Conservation (phyloP, 2,888 invertebrate genomes). For the Polia nebulosa region DNA sequence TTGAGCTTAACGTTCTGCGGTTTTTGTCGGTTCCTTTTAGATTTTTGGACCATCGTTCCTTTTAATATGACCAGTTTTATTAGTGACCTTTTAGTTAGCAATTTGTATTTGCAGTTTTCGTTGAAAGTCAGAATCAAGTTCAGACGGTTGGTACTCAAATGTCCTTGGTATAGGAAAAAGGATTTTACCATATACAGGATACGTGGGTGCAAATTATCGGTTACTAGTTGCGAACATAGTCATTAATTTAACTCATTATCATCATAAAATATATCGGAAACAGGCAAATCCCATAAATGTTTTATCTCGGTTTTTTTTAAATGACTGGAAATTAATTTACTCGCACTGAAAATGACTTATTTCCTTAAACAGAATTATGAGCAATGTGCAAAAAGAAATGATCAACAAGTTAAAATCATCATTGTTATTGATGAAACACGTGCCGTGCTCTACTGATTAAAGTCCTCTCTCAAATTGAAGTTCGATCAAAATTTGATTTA, state of each 20-base stretch:
- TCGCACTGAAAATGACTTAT: background rate
- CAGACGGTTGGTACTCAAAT: background rate
- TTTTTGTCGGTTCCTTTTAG: slow-evolving; percentile 60
- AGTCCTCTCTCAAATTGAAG: background rate
- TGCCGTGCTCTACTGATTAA: background rate
- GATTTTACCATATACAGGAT: background rate
- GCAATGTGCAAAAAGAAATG: background rate
- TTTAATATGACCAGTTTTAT: slow-evolving; percentile 55
- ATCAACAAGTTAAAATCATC: background rate
- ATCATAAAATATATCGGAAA: slow-evolving; percentile 25
- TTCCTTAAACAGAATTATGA: background rate
- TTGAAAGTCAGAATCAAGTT: slow-evolving; percentile 6
- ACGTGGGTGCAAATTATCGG: slow-evolving; percentile 7
- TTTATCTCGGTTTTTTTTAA: slow-evolving; percentile 26
- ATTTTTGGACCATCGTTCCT: slow-evolving; percentile 39
- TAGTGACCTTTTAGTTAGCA: slow-evolving; percentile 45
- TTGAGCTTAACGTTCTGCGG: slow-evolving; percentile 61
- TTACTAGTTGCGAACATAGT: background rate
- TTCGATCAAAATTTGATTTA: background rate
- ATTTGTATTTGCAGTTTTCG: slow-evolving; percentile 13
- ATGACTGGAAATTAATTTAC: background rate
- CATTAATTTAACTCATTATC: slow-evolving; percentile 4
- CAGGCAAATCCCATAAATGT: slow-evolving; percentile 5
- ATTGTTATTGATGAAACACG: background rate
- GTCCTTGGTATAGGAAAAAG: background rate